Base-by-base conservation (phyloP, 2,113 vertebrate species). In the Tetrao urogallus region DNA sequence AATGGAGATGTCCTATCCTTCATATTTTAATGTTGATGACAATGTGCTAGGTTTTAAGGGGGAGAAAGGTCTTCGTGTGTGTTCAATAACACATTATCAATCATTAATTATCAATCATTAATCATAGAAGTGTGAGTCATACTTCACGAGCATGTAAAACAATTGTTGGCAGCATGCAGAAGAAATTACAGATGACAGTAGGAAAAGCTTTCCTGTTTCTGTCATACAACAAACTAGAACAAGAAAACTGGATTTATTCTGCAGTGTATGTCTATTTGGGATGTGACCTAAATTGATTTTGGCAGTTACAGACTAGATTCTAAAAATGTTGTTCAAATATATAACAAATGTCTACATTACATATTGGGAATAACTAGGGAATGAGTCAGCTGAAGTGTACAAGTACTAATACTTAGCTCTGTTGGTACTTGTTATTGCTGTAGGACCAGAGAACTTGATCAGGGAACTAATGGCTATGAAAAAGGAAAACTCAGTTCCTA, bases 61-160 rank as follows among this genome's bases (percentile, higher is more conserved):
- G 63, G 42, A 72, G 24, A 64, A 64, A 47, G 5, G 12, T 57
- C 88, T 88, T 56, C 11, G 25, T 52, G 22, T 17, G 5, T 60
- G 7, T 88, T 91, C 32, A 76, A 76, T 65, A 65, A 79, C 76
- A 61, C 45, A 52, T 45, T 60, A 21, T 58, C 15, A 82, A 28
- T 69, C 32, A 48, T 82, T 89, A 93, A 79, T 87, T 24, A 89
- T 76, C 82, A 85, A 28, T 69, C 32, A 48, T 82, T 89, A 93
- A 82, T 87, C 28, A 89, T 76, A 89, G 64, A 21, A 21, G 3
- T 32, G 6, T 36, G 60, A 80, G 16, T 80, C 58, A 72, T 79
- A 30, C 32, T 66, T 14, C 16, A 82, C 14, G 2, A 75, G 80
- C 6, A 54, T 1, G 8, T 34, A 20, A 88, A 82, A 63, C 5